Evolutionary conservation across 2,113 vertebrate species (phyloP).

Genomic region (Ceuthmochares aereus): DNA sequence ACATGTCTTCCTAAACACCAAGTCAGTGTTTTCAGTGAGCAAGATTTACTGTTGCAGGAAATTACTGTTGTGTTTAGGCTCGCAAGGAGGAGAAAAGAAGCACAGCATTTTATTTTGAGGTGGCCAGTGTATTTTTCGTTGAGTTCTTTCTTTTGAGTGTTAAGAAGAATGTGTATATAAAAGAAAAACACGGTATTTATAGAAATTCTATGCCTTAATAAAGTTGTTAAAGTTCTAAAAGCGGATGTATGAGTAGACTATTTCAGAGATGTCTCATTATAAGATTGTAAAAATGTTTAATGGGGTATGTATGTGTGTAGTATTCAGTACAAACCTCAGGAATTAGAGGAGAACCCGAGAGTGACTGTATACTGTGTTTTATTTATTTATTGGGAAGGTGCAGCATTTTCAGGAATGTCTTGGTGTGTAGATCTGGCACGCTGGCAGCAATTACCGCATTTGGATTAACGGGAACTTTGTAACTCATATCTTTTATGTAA

Average conservation of each 20-base stretch:
- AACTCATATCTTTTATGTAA: not conserved
- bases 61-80: not conserved
- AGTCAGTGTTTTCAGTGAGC: conserved; percentile 15
- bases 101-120: not conserved
- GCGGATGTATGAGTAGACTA: not conserved
- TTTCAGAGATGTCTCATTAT: not conserved
- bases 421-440: not conserved
- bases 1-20: conserved; percentile 12
- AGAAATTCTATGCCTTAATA: not conserved
- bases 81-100: not conserved
- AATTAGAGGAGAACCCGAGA: not conserved
- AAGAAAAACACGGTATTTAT: not conserved
- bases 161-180: not conserved
- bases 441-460: not conserved
- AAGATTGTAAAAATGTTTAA: not conserved
- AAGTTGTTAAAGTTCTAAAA: not conserved
- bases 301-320: not conserved
- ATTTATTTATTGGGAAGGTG: not conserved
- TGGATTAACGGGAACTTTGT: not conserved
- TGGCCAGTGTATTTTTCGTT: not conserved
- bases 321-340: not conserved
- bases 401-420: not conserved
- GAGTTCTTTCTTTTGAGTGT: not conserved
- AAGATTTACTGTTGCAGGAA: not conserved
- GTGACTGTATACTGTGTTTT: not conserved